phyloP scores from a whole-genome alignment of 2,113 vertebrate genomes.

The Macrotis lagotis region DNA sequence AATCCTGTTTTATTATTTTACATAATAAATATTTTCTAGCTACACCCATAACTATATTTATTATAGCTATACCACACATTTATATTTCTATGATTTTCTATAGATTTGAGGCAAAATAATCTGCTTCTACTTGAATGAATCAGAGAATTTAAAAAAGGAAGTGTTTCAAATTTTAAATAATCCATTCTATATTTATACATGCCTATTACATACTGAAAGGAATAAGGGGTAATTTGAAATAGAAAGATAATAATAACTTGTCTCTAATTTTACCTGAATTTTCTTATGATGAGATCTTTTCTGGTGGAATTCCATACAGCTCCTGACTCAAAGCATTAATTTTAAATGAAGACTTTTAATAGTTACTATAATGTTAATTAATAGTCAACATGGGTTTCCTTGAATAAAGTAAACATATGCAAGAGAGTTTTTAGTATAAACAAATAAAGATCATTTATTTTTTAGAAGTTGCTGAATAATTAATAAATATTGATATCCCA shows the following conservation, averaged over 20 bases:
- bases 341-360: constrained; percentile 60
- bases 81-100: background rate
- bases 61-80: no score
- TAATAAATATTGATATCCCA: constrained; percentile 83
- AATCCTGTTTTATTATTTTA: background rate
- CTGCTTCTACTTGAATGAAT: constrained; percentile 18
- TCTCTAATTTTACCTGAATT: constrained; percentile 3
- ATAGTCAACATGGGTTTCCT: constrained; percentile 26
- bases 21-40: background rate
- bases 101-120: background rate
- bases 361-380: constrained; percentile 46
- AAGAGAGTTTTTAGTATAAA: constrained; percentile 69
- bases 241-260: background rate
- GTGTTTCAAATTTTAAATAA: background rate
- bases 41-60: no score
- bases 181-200: background rate
- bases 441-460: constrained; percentile 77
- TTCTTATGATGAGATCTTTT: background rate
- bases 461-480: constrained; percentile 85
- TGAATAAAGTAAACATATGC: constrained; percentile 70
- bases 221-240: background rate
- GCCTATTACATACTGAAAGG: background rate
- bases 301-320: background rate
- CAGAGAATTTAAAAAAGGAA: constrained; percentile 1
- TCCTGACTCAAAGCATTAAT: background rate